phyloP scores from a whole-genome alignment of 1,140 invertebrate species.

The Drosophila nigrodunni region DNA sequence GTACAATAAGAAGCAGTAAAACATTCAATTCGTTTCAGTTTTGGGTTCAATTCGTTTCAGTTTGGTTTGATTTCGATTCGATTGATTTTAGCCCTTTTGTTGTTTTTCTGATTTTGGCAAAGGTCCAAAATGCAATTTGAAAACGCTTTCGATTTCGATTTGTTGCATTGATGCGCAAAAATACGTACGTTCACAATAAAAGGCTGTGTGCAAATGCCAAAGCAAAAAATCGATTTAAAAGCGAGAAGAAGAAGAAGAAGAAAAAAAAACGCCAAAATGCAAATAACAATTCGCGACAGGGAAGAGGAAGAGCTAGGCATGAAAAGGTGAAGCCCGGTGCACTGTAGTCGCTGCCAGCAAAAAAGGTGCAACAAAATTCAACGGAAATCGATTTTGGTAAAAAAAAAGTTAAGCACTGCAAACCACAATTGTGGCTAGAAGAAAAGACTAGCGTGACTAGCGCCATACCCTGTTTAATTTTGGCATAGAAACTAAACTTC shows the following conservation, averaged over 20 bases:
- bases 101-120: conserved; percentile 25
- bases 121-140: conserved; percentile 49
- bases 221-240: conserved; percentile 44
- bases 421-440: neutral
- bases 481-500: too few relatives aligned
- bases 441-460: neutral
- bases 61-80: conserved; percentile 11
- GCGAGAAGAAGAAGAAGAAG: neutral
- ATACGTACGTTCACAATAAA: conserved; percentile 16
- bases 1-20: neutral
- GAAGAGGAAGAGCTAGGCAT: conserved; percentile 10
- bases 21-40: conserved; percentile 18
- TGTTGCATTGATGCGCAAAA: conserved; percentile 26
- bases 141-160: conserved; percentile 58
- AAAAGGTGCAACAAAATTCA: conserved; percentile 46
- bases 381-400: conserved; percentile 54
- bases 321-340: conserved; percentile 45
- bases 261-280: conserved; percentile 26
- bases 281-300: conserved; percentile 22
- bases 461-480: neutral
- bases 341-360: conserved; percentile 42
- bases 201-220: conserved; percentile 41
- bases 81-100: conserved; percentile 23
- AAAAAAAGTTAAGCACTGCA: conserved; percentile 9
- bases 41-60: conserved; percentile 13